These are phyloP conservation scores for Caenorhabditis doughertyi DNA, from an alignment of 2,888 invertebrate genomes.

Conservation along the genomic window DNA sequence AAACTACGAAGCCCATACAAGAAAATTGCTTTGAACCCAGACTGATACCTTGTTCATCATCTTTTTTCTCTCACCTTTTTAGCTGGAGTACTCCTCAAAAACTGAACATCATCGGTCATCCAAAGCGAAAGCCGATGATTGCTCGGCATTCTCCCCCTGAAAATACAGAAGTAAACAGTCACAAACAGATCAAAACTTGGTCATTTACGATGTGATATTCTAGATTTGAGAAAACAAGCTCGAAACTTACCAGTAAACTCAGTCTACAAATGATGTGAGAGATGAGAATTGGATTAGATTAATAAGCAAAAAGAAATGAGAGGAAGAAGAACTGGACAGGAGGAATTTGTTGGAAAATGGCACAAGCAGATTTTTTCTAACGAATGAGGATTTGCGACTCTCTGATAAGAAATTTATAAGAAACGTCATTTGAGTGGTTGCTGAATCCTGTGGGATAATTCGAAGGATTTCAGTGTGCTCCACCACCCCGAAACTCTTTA, in stretches of 20 bases:
- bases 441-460: neutral
- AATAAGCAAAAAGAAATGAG: conserved; percentile 7
- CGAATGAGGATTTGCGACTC: conserved; percentile 29
- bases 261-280: conserved; percentile 20
- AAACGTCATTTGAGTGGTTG: conserved; percentile 19
- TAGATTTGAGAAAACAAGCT: neutral
- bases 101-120: conserved; percentile 51
- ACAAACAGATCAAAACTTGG: conserved; percentile 12
- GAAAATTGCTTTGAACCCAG: neutral
- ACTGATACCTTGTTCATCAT: neutral
- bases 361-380: conserved; percentile 20
- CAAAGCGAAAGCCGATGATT: conserved; percentile 51
- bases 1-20: too few species aligned
- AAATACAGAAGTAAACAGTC: conserved; percentile 10
- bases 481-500: neutral
- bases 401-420: conserved; percentile 24
- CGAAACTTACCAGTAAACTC: neutral
- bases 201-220: neutral
- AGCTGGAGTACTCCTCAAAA: conserved; percentile 32
- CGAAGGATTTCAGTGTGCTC: neutral
- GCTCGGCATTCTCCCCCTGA: conserved; percentile 39
- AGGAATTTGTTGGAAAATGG: conserved; percentile 9
- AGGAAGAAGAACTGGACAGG: conserved; percentile 21
- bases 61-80: conserved; percentile 37
- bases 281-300: conserved; percentile 39